Percentiles rank a stretch among this genome's conserved stretches.
phyloP scores from a whole-genome alignment of 2,888 invertebrate species.

The Parnassius glacialis region DNA sequence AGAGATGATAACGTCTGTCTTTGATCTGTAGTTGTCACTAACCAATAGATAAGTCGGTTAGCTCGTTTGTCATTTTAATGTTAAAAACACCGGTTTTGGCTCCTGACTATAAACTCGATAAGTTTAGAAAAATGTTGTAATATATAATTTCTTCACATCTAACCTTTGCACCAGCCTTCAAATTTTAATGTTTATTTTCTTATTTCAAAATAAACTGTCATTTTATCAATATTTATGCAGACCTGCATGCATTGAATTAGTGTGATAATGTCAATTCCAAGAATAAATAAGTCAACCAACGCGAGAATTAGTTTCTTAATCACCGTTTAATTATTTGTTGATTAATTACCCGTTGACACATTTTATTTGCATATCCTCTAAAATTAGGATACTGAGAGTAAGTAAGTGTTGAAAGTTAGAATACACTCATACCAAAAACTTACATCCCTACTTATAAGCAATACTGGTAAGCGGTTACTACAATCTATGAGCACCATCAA shows the following conservation, averaged over 20 bases:
- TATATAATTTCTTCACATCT: constrained; percentile 23
- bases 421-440: too few relatives aligned
- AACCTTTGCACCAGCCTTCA: constrained; percentile 26
- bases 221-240: constrained; percentile 23
- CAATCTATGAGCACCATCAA: too few relatives aligned
- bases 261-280: constrained; percentile 19
- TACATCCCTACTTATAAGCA: too few relatives aligned
- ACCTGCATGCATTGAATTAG: constrained; percentile 18
- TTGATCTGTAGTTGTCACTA: too few relatives aligned
- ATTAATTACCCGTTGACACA: constrained; percentile 25
- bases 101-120: constrained; percentile 4
- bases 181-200: constrained; percentile 22
- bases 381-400: constrained; percentile 8
- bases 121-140: constrained; percentile 19
- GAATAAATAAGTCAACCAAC: constrained; percentile 22
- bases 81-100: neutral
- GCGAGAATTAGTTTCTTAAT: constrained; percentile 20
- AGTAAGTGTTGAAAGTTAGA: neutral
- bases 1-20: too few relatives aligned
- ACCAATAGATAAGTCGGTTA: too few relatives aligned
- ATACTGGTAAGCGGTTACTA: too few relatives aligned
- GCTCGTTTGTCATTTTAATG: too few relatives aligned
- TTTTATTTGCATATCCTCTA: constrained; percentile 18
- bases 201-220: constrained; percentile 22
- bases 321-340: neutral